phyloP scores from a whole-genome alignment of 2,888 invertebrate genomes.

The Tethea ocularis region DNA sequence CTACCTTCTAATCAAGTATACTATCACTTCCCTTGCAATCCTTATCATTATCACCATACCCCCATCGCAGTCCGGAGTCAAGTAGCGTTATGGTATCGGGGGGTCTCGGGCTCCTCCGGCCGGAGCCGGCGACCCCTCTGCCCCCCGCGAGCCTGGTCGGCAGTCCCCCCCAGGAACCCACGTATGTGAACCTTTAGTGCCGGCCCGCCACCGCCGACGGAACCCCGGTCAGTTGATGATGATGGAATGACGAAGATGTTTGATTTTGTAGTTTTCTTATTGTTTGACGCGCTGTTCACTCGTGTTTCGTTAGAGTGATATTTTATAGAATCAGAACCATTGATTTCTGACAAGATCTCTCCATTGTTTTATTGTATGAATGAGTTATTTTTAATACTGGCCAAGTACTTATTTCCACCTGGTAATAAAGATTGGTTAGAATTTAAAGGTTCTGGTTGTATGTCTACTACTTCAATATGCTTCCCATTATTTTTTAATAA shows the following conservation, averaged over 20 bases:
- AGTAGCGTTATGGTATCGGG: conserved; percentile 83
- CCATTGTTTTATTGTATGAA: background rate
- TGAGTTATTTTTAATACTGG: too few species aligned
- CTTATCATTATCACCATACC: conserved; percentile 13
- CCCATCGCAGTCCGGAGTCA: conserved; percentile 75
- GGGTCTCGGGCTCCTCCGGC: conserved; percentile 75
- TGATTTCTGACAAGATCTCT: background rate
- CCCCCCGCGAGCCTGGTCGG: conserved; percentile 73
- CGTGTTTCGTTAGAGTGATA: background rate
- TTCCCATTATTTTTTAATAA: background rate
- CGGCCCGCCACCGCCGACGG: conserved; percentile 74
- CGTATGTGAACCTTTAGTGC: conserved; percentile 96
- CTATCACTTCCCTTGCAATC: conserved; percentile 8
- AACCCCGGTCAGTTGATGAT: conserved; percentile 68
- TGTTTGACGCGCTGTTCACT: background rate
- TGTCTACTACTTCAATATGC: background rate
- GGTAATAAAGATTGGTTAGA: background rate
- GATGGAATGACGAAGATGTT: conserved; percentile 30
- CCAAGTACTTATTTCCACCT: background rate
- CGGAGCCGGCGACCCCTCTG: conserved; percentile 79
- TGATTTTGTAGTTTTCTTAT: conserved; percentile 10
- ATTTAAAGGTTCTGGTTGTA: background rate
- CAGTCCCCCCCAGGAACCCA: conserved; percentile 92
- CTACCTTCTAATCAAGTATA: background rate
- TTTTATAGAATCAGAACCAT: background rate